A percentile compares a stretch with the other conserved stretches of the same genome.
Conservation (phyloP, 2,888 invertebrate genomes). For the Camponotus fellah region DNA sequence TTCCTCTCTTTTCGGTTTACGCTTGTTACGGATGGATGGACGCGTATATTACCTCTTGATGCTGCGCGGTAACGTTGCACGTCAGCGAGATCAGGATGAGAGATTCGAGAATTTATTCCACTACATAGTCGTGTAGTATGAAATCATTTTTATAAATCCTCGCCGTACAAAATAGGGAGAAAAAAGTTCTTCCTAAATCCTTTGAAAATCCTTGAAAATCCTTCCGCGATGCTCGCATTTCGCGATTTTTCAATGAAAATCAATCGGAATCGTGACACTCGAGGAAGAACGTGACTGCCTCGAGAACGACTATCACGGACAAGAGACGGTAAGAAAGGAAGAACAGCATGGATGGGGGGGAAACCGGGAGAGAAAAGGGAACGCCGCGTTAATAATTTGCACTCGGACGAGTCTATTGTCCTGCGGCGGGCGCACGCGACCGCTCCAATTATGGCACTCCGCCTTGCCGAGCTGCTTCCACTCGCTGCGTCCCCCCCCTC, state of each 20-base stretch:
- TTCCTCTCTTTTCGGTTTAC: constrained; percentile 7
- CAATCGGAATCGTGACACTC: constrained; percentile 1
- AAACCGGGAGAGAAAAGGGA: constrained; percentile 46
- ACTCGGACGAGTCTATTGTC: constrained; percentile 85
- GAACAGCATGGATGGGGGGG: constrained; percentile 25
- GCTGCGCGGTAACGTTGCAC: neutral
- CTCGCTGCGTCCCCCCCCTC: constrained; percentile 55
- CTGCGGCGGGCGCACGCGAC: constrained; percentile 82
- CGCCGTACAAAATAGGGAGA: neutral
- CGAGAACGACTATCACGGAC: constrained; percentile 54
- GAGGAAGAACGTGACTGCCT: constrained; percentile 65
- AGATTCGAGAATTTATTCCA: neutral
- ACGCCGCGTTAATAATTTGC: constrained; percentile 84
- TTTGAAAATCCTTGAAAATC: neutral
- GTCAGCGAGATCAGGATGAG: neutral
- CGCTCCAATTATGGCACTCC: constrained; percentile 84
- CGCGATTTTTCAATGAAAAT: neutral
- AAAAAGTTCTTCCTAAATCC: neutral
- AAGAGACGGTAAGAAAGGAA: neutral
- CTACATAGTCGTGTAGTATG: neutral
- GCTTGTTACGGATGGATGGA: constrained; percentile 52
- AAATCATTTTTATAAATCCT: neutral
- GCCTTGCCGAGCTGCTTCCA: constrained; percentile 69
- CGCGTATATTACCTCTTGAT: constrained; percentile 34
- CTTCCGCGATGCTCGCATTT: neutral